Evolutionary conservation across 2,113 vertebrate species (phyloP), one percentile per base, ranked within the genome.

Genomic region (Chroicocephalus ridibundus): DNA sequence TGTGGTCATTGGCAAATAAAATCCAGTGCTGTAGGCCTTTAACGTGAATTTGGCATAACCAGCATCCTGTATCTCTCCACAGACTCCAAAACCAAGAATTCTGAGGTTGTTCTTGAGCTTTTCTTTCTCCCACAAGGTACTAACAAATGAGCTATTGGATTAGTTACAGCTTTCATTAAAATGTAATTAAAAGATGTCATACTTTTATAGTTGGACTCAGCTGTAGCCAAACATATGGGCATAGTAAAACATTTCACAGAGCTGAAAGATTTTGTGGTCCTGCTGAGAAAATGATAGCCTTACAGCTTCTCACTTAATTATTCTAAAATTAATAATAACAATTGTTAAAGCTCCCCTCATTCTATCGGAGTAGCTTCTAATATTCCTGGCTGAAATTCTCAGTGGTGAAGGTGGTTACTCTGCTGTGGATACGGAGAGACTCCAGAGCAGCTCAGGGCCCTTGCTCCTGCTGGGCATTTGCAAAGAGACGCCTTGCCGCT

Each of bases 221-320:
- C 97, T 98, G 97, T 94, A 97, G 94, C 93, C 96, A 94, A 96
- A 94, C 97, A 97, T 97, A 97, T 90, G 96, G 96, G 94, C 93
- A 94, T 62, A 94, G 94, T 97, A 96, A 98, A 97, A 72, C 60
- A 90, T 92, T 97, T 94, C 81, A 75, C n/a, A 90, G 89, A 92
- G 76, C 93, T 75, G 86, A 88, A 97, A 96, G 95, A 97, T 86
- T 95, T 89, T 92, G 96, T 89, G 49, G 21, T 46, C 98, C 97
- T 98, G 97, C 97, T 97, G 97, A 95, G 97, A 96, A 98, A 97
- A 96, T 96, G 87, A 97, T 96, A 94, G 86, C 89, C 95, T 96
- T 96, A 91, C 57, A 94, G 94, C 21, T 77, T 78, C 94, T 96
- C 91, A 74, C 68, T 97, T 98, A 96, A 97, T 98, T 97, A 97